These are phyloP conservation scores for Nycticryphes semicollaris DNA, from an alignment of 2,113 vertebrate species.

Conservation along the genomic window DNA sequence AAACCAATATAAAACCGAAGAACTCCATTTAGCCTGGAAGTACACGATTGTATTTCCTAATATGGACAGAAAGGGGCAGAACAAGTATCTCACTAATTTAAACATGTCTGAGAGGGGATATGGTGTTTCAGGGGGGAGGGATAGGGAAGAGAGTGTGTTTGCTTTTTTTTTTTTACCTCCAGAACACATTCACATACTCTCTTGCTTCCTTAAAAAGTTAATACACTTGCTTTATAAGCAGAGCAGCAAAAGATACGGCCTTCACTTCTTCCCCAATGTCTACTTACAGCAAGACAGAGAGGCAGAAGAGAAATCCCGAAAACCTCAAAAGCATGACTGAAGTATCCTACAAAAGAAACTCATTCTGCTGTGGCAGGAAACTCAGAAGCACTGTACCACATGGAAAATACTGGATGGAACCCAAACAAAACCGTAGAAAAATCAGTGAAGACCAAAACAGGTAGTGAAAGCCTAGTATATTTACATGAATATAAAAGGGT, in stretches of 20 bases:
- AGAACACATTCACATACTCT: neutral
- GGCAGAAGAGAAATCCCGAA: neutral
- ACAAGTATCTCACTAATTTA: neutral
- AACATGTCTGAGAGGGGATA: neutral
- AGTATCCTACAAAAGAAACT: neutral
- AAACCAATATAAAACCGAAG: neutral
- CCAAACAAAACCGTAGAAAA: neutral
- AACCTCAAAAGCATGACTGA: neutral
- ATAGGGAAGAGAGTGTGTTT: neutral
- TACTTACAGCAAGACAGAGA: neutral
- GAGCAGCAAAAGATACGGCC: neutral
- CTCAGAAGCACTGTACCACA: neutral
- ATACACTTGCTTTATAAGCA: neutral
- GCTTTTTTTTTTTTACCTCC: neutral
- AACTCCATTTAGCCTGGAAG: neutral
- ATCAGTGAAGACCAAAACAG: neutral
- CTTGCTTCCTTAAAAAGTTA: neutral
- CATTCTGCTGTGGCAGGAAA: neutral
- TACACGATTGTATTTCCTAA: neutral
- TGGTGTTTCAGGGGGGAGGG: neutral
- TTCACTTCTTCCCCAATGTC: neutral
- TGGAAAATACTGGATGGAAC: neutral
- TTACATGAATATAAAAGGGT: neutral
- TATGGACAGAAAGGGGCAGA: conserved; percentile 7
- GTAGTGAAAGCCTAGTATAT: neutral